Evolutionary conservation across 1,140 invertebrate species (phyloP).

Genomic region (Protaetia brevitarsis): DNA sequence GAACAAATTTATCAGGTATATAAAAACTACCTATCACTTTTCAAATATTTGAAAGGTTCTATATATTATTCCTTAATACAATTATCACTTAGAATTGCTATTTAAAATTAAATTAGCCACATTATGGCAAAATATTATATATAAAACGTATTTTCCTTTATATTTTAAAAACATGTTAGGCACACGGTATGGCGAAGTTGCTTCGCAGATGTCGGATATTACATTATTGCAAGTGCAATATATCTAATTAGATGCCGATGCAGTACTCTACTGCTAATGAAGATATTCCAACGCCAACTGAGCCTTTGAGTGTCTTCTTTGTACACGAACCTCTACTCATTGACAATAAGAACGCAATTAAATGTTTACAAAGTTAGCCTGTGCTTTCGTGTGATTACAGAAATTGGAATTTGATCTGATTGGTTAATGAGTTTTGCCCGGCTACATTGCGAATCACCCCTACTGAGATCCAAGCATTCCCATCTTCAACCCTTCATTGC

Average conservation of each 20-base stretch:
- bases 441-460: constrained; percentile 9
- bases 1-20: too few relatives aligned
- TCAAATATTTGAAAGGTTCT: too few relatives aligned
- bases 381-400: neutral
- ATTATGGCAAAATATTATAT: too few relatives aligned
- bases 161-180: too few relatives aligned
- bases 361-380: constrained; percentile 13
- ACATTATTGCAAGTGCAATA: neutral
- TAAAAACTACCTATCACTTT: too few relatives aligned
- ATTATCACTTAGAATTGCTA: too few relatives aligned
- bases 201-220: neutral
- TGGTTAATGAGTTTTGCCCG: constrained; percentile 16
- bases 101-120: too few relatives aligned
- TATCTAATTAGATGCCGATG: neutral
- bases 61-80: too few relatives aligned
- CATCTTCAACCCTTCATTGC: neutral
- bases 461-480: neutral
- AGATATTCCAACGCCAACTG: neutral
- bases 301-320: neutral
- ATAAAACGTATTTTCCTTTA: too few relatives aligned
- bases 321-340: neutral
- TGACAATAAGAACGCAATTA: constrained; percentile 15
- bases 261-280: neutral
- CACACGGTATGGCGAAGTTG: too few relatives aligned
- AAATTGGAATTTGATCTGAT: constrained; percentile 15